Base-by-base conservation (phyloP, 30 jellyfish, hydroid and myxozoan species). In the Aurelia aurita complex sp. Pacific region DNA sequence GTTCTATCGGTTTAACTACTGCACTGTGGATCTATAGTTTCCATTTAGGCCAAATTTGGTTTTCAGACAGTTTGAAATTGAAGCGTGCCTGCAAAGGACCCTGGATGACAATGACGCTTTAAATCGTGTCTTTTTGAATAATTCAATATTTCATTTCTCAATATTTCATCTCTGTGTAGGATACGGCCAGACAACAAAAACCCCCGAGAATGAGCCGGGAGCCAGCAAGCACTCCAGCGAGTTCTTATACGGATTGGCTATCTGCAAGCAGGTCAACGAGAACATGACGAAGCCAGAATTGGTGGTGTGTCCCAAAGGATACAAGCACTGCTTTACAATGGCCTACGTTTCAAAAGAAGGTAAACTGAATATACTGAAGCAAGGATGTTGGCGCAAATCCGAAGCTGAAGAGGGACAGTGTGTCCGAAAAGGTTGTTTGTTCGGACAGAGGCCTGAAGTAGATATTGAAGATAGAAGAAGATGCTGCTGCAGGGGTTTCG, bases 401-500 rank as follows among this genome's bases (percentile, higher is more conserved):
- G 34, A 65, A 34, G 79, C 93, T 11, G 82, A 71, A 18, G 87
- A 84, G 33, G 87, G 87, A 12, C 40, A 3, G 3, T 84, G 93
- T 51, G 13, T 75, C 54, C 50, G 16, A 29, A 57, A 69, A n/a
- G 66, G 77, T 68, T 84, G 93, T 67, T 69, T 84, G 68, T 60
- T 73, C 54, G 87, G 87, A 10, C 64, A 54, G 16, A 73, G 92
- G 13, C 65, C 62, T 11, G 35, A 23, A 9, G 12, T 61, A 0
- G 82, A 64, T 5, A 72, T 51, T 2, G 34, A 32, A 10, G 55
- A 62, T 18, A 1, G 14, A 34, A 70, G 91, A 67, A 84, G 88
- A 13, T 87, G 96, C 59, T 87, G 96, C 83, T 87, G 96, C 55
- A 57, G 81, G 46, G 96, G 96, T 11, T 52, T 77, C 62, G 67